A percentile compares a stretch with the other conserved stretches of the same genome.
These are phyloP conservation scores for Nephila pilipes DNA, from an alignment of 1,140 invertebrate species.

Conservation along the genomic window DNA sequence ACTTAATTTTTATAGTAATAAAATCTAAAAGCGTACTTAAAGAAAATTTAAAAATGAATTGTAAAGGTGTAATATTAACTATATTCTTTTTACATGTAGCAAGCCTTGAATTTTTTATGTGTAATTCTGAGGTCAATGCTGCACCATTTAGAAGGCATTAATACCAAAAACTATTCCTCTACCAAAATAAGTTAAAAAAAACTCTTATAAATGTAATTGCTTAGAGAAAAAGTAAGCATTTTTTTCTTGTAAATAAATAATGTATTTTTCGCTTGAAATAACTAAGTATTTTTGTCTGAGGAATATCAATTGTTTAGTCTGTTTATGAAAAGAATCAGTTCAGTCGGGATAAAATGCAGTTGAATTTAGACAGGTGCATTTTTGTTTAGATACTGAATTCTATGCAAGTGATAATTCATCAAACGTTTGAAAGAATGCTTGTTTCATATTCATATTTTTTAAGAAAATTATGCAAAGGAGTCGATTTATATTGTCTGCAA, in stretches of 20 bases:
- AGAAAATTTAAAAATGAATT: too few relatives aligned
- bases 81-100: too few relatives aligned
- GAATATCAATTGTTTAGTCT: not conserved
- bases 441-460: not conserved
- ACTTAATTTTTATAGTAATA: too few relatives aligned
- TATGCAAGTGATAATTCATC: not conserved
- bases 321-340: not conserved
- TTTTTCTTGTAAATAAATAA: slow-evolving; percentile 1
- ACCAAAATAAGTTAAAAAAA: not conserved
- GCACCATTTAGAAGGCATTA: too few relatives aligned
- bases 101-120: too few relatives aligned
- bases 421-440: not conserved
- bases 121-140: too few relatives aligned
- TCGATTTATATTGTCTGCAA: too few relatives aligned
- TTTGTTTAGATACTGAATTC: not conserved
- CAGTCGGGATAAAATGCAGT: not conserved
- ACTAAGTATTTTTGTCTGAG: not conserved
- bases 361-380: not conserved
- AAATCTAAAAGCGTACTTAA: too few relatives aligned
- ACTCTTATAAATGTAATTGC: not conserved
- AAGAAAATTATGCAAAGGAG: too few relatives aligned
- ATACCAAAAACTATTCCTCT: too few relatives aligned
- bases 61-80: too few relatives aligned
- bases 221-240: not conserved
- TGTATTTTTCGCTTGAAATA: not conserved